phyloP scores from a whole-genome alignment of 2,113 vertebrate genomes.

The Heloderma charlesbogerti region DNA sequence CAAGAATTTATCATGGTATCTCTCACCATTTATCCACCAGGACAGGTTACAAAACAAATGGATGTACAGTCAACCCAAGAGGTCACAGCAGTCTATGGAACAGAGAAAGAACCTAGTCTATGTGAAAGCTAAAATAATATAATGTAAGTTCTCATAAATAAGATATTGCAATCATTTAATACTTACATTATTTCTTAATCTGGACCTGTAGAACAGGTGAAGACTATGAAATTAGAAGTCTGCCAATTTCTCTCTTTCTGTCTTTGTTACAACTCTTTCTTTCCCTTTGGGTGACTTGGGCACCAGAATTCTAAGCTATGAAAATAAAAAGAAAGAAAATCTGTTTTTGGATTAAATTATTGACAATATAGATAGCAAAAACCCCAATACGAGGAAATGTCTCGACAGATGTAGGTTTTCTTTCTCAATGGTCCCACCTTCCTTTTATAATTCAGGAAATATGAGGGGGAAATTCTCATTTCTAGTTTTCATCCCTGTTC shows the following conservation, averaged over 20 bases:
- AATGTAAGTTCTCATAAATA: conserved; percentile 20
- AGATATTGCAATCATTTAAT: not conserved
- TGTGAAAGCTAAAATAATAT: not conserved
- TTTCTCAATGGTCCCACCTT: not conserved
- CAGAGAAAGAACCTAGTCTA: not conserved
- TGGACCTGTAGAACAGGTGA: not conserved
- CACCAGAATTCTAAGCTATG: not conserved
- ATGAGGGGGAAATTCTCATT: not conserved
- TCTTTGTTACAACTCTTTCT: rapidly evolving
- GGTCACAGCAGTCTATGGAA: not conserved
- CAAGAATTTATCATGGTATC: not conserved
- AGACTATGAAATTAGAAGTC: rapidly evolving
- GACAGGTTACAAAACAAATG: not conserved
- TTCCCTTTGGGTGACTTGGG: not conserved
- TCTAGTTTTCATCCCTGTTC: not conserved
- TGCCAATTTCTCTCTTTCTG: not conserved
- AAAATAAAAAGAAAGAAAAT: not conserved
- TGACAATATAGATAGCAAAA: not conserved
- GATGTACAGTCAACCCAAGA: not conserved
- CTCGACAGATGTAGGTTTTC: not conserved
- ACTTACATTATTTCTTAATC: not conserved
- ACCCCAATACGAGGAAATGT: not conserved
- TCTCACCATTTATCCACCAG: not conserved
- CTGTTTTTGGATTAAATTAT: not conserved
- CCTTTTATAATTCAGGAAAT: not conserved